Conservation (phyloP, 1,140 invertebrate genomes). For the Lasaia peninsularis region DNA sequence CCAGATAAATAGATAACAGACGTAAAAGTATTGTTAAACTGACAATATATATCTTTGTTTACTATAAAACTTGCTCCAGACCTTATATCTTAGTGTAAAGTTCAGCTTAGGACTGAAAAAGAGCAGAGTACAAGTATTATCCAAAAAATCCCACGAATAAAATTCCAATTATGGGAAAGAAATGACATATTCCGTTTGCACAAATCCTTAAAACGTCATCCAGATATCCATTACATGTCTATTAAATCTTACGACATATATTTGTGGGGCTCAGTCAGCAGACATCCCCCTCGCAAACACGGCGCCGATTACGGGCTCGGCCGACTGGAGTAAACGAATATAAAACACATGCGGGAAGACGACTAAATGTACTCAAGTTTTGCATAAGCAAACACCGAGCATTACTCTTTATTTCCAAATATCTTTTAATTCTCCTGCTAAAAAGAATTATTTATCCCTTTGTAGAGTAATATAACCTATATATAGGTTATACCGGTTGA, state of each 20-base stretch:
- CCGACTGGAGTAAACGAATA: conserved; percentile 75
- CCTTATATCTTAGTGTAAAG: not conserved
- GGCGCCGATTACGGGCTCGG: conserved; percentile 68
- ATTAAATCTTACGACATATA: conserved; percentile 77
- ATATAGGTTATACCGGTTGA: too few species aligned
- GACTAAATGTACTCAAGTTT: conserved; percentile 72
- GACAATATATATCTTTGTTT: too few species aligned
- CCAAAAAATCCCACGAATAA: conserved; percentile 69
- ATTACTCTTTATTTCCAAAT: conserved; percentile 26
- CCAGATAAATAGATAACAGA: too few species aligned
- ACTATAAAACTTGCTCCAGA: too few species aligned
- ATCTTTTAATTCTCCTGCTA: conserved; percentile 1
- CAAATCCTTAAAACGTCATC: conserved; percentile 77
- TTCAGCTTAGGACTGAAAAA: not conserved
- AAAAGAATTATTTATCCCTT: conserved; percentile 1
- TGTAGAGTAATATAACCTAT: not conserved
- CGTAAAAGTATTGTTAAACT: too few species aligned
- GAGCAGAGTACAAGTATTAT: conserved; percentile 42
- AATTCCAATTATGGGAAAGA: conserved; percentile 70
- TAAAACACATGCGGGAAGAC: conserved; percentile 75
- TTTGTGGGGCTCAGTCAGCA: conserved; percentile 72
- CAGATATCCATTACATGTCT: conserved; percentile 77
- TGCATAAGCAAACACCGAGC: conserved; percentile 69
- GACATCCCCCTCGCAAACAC: conserved; percentile 71
- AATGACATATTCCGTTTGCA: conserved; percentile 76